Evolutionary conservation across 1,140 invertebrate species (phyloP).

Genomic region (Macrotrachela quadricornifera): DNA sequence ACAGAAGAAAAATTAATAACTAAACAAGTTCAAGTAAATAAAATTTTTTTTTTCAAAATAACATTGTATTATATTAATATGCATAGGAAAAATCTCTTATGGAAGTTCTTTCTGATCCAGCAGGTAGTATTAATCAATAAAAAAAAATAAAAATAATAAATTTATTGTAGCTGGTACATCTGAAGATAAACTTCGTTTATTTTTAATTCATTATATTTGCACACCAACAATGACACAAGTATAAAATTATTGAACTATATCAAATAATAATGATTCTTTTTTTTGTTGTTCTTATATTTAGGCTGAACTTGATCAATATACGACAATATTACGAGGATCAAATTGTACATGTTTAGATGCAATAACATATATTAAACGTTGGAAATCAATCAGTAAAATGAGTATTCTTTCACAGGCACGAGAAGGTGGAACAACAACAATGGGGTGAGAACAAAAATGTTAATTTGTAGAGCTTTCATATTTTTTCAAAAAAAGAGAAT

Average conservation of each 20-base stretch:
- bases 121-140: conserved; percentile 18
- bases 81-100: conserved; percentile 25
- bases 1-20: conserved; percentile 87
- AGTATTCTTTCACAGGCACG: conserved; percentile 29
- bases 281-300: conserved; percentile 13
- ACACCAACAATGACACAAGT: conserved; percentile 51
- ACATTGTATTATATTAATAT: neutral
- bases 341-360: neutral
- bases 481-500: too few relatives aligned
- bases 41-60: neutral
- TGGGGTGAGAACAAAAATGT: conserved; percentile 27
- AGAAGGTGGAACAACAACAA: conserved; percentile 83
- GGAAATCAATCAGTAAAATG: conserved; percentile 5
- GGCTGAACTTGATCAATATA: conserved; percentile 56
- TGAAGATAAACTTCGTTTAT: conserved; percentile 79
- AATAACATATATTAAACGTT: conserved; percentile 1
- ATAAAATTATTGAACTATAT: conserved; percentile 10
- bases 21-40: conserved; percentile 22
- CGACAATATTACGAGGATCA: conserved; percentile 42
- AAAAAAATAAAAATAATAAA: neutral
- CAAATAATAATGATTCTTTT: neutral
- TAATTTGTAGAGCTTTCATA: neutral
- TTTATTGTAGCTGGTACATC: conserved; percentile 40
- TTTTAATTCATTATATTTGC: conserved; percentile 78
- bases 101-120: conserved; percentile 44